A percentile compares a stretch with the other conserved stretches of the same genome.
Evolutionary conservation across 2,797 vertebrate genomes (phyloP).

Genomic region (Gallirallus australis): DNA sequence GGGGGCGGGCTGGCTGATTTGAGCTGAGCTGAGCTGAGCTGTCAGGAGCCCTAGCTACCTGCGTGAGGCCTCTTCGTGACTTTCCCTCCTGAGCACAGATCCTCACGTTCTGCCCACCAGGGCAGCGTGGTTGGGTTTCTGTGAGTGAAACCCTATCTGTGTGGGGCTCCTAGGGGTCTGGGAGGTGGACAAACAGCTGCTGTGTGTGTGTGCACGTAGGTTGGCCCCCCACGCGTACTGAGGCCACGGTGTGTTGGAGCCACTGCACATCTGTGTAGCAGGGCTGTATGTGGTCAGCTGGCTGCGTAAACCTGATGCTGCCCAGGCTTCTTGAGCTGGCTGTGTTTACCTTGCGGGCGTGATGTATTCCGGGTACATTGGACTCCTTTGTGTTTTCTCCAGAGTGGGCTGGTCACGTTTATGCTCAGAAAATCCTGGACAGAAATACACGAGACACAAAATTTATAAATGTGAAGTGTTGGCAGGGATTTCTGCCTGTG

Average conservation of each 20-base stretch:
- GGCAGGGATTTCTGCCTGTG: not conserved
- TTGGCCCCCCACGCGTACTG: fast-evolving
- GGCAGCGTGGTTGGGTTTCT: fast-evolving
- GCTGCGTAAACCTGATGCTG: not conserved
- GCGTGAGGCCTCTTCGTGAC: fast-evolving
- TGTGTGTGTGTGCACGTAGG: fast-evolving
- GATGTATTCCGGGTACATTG: not conserved
- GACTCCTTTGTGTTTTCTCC: not conserved
- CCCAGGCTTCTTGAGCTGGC: not conserved
- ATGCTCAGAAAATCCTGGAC: not conserved
- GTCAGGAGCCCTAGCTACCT: fast-evolving
- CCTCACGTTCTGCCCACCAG: fast-evolving
- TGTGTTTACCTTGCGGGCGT: not conserved
- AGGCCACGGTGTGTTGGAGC: fast-evolving
- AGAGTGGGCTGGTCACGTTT: not conserved
- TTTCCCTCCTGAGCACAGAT: fast-evolving
- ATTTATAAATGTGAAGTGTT: not conserved
- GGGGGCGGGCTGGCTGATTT: no score
- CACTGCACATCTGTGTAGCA: fast-evolving
- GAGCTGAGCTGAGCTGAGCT: not conserved
- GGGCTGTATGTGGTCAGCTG: fast-evolving
- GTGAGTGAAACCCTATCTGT: fast-evolving
- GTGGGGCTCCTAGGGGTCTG: not conserved
- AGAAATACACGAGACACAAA: not conserved
- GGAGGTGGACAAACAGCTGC: not conserved